Conservation (phyloP, 2,797 vertebrate species). For the Rallus crepitans region DNA sequence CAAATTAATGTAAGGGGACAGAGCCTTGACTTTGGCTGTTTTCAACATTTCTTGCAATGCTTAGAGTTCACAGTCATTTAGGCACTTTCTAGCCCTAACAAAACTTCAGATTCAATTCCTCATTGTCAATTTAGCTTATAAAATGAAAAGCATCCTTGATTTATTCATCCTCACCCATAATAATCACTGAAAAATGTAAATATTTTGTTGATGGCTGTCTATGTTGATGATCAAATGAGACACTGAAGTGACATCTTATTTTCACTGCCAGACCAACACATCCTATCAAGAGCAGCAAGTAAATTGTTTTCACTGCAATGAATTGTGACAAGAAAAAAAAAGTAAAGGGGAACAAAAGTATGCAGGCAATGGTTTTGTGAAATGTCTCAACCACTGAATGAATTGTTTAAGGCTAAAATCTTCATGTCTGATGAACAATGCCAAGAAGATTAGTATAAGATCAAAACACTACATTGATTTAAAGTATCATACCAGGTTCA, state of each 20-base stretch:
- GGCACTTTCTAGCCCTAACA: neutral
- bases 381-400: neutral
- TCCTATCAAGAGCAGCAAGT: neutral
- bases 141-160: conserved; percentile 31
- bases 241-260: conserved; percentile 51
- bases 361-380: neutral
- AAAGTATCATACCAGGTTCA: neutral
- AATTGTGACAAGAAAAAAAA: conserved; percentile 31
- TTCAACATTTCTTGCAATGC: neutral
- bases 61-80: neutral
- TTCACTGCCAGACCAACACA: neutral
- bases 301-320: conserved; percentile 23
- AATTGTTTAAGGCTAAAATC: neutral
- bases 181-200: conserved; percentile 47
- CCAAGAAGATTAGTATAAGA: neutral
- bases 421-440: neutral
- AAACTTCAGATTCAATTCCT: conserved; percentile 12
- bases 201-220: conserved; percentile 63
- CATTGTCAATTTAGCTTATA: conserved; percentile 17
- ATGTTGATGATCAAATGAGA: conserved; percentile 41
- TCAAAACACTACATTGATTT: neutral
- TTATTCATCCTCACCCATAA: conserved; percentile 61
- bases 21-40: neutral
- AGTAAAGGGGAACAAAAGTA: neutral
- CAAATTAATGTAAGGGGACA: neutral